Evolutionary conservation across 2,797 vertebrate species (phyloP).

Genomic region (Podarcis siculus): DNA sequence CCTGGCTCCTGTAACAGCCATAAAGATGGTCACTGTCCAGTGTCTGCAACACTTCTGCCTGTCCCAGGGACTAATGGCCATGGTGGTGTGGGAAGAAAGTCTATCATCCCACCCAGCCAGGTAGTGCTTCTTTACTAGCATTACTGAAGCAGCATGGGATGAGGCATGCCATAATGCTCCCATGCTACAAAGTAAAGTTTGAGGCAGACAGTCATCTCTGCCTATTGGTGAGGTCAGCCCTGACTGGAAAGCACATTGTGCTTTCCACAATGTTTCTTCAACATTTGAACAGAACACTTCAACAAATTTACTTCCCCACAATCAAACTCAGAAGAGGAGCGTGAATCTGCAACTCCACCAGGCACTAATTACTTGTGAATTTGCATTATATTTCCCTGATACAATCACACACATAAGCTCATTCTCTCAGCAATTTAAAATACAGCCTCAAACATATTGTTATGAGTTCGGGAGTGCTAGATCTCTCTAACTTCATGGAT

Average conservation of each 20-base stretch:
- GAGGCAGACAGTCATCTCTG: no score
- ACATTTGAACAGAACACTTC: background rate
- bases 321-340: background rate
- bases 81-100: no score
- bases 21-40: background rate
- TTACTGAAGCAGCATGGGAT: no score
- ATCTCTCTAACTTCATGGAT: no score
- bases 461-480: no score
- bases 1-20: background rate
- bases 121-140: no score
- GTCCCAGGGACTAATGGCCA: no score
- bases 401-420: slow-evolving; percentile 7
- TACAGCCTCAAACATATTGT: slow-evolving; percentile 25
- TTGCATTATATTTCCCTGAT: background rate
- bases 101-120: no score
- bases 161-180: no score
- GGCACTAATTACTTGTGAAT: background rate
- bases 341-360: background rate
- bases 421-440: slow-evolving; percentile 23
- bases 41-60: background rate
- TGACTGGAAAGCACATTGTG: no score
- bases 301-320: background rate
- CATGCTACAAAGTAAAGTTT: no score
- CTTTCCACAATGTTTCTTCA: background rate
- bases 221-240: no score